phyloP scores from a whole-genome alignment of 2,888 invertebrate species.

The Cheilosia scutellata region DNA sequence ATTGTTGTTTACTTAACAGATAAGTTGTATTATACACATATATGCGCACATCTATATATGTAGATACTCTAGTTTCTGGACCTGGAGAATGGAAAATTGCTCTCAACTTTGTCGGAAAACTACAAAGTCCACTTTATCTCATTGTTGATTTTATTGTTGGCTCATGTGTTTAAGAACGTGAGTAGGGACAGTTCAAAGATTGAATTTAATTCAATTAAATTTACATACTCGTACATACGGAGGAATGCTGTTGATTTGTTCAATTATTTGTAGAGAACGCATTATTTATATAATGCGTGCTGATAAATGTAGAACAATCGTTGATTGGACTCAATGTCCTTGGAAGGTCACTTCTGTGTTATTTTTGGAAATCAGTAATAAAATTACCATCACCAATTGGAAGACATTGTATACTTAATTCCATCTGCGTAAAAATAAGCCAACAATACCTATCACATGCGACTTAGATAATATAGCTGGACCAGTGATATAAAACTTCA shows the following conservation, averaged over 20 bases:
- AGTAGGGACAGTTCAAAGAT: conserved; percentile 23
- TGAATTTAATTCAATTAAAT: conserved; percentile 50
- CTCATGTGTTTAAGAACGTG: not conserved
- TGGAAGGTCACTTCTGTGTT: conserved; percentile 1
- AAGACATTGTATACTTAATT: too few relatives aligned
- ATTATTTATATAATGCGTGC: conserved; percentile 1
- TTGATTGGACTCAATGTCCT: conserved; percentile 11
- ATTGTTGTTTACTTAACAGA: conserved; percentile 24
- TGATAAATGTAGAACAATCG: not conserved
- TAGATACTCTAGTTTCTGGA: conserved; percentile 19
- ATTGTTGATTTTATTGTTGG: not conserved
- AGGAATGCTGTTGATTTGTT: conserved; percentile 9
- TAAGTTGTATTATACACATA: not conserved
- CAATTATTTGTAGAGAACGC: not conserved
- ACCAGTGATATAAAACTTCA: too few relatives aligned
- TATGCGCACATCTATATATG: not conserved
- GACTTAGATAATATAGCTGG: too few relatives aligned
- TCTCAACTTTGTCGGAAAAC: not conserved
- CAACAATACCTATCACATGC: too few relatives aligned
- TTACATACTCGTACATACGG: not conserved
- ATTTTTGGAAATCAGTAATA: not conserved
- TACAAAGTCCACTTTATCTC: conserved; percentile 36
- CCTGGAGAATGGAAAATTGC: not conserved
- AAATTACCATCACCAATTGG: not conserved
- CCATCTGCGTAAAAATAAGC: too few relatives aligned